phyloP scores from a whole-genome alignment of 2,797 vertebrate genomes.

The Eurystomus glaucurus region DNA sequence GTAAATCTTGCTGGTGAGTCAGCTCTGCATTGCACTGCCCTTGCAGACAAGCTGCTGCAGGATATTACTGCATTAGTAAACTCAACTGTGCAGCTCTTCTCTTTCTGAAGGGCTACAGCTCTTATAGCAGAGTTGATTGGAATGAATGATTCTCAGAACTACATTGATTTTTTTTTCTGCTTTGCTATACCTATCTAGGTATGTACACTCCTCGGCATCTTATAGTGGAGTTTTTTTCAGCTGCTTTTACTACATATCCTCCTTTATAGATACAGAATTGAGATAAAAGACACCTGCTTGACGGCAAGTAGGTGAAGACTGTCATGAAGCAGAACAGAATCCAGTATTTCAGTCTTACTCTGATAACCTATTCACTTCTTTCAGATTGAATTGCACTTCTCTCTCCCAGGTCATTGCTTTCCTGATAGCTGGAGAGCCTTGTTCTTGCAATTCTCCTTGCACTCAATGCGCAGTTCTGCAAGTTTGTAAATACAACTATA shows the following conservation, averaged over 20 bases:
- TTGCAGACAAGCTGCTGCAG: background rate
- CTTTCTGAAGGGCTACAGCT: background rate
- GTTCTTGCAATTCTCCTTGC: background rate
- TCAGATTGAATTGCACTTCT: background rate
- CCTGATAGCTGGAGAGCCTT: background rate
- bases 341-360: background rate
- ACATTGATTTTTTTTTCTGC: background rate
- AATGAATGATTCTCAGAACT: background rate
- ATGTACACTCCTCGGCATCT: background rate
- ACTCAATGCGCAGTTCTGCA: background rate
- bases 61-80: rapidly evolving
- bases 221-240: background rate
- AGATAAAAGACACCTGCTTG: background rate
- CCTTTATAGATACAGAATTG: background rate
- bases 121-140: background rate
- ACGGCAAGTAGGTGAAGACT: background rate
- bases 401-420: background rate
- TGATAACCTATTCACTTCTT: background rate
- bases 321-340: background rate
- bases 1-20: background rate
- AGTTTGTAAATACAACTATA: background rate
- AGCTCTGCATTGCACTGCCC: background rate
- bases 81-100: background rate
- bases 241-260: background rate
- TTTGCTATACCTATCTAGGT: background rate